A percentile compares a stretch with the other conserved stretches of the same genome.
These are phyloP conservation scores for Listronotus bonariensis DNA, from an alignment of 1,140 invertebrate genomes.

Conservation along the genomic window DNA sequence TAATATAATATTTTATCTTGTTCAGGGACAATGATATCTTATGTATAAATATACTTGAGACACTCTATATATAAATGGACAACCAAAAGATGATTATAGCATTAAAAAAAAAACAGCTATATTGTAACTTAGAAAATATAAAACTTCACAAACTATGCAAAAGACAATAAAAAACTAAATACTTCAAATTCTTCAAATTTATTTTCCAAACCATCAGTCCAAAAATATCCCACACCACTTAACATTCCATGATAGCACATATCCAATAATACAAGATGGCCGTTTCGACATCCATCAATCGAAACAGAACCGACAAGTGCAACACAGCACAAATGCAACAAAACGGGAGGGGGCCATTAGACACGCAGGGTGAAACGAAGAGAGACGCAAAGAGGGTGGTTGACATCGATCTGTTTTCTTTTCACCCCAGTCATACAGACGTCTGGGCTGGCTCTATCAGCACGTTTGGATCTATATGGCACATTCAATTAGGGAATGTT, in stretches of 20 bases:
- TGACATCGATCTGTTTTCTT: conserved; percentile 49
- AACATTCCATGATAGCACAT: background rate
- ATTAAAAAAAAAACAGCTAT: no score
- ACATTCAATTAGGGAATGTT: conserved; percentile 47
- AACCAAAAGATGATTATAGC: no score
- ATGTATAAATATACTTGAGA: no score
- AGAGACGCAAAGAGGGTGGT: conserved; percentile 28
- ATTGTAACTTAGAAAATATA: conserved; percentile 6
- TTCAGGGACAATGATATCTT: no score
- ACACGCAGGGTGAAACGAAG: conserved; percentile 9
- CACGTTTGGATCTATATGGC: conserved; percentile 37
- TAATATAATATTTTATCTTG: no score
- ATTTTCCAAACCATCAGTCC: no score
- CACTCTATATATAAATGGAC: no score
- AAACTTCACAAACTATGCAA: no score
- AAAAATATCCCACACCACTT: background rate
- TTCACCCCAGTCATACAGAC: conserved; percentile 49
- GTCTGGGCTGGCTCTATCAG: conserved; percentile 48
- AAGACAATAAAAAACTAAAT: no score
- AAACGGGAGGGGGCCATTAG: conserved; percentile 11
- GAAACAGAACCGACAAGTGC: conserved; percentile 21
- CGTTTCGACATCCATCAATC: conserved; percentile 19
- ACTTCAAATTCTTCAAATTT: no score
- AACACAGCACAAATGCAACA: conserved; percentile 12
- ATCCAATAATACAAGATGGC: conserved; percentile 41